Evolutionary conservation across 2,888 invertebrate genomes (phyloP).

Genomic region (Scaptomyza caliginosa): DNA sequence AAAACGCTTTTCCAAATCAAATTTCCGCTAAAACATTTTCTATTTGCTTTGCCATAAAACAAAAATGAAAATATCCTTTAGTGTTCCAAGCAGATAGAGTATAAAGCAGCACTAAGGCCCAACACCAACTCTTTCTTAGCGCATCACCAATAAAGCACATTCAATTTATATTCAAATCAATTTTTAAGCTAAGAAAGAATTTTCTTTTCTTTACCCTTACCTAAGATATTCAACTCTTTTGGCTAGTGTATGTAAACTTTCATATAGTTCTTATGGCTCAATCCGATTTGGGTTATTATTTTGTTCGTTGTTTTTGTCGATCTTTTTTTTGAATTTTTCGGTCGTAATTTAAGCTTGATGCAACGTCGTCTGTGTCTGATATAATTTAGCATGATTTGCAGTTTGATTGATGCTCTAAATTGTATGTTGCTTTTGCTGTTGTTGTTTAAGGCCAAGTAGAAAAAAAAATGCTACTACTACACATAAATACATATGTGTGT

Average conservation of each 20-base stretch:
- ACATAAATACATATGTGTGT: conserved; percentile 19
- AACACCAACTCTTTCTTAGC: conserved; percentile 8
- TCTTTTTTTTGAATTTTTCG: conserved; percentile 11
- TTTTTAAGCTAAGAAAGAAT: background rate
- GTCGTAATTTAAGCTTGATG: conserved; percentile 14
- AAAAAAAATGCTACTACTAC: conserved; percentile 13
- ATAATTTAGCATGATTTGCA: conserved; percentile 64
- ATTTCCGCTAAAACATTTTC: conserved; percentile 81
- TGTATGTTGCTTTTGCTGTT: conserved; percentile 4
- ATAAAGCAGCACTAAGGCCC: conserved; percentile 1
- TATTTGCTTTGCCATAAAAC: conserved; percentile 59
- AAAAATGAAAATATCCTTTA: conserved; percentile 47
- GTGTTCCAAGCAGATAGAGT: background rate
- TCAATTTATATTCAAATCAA: conserved; percentile 20
- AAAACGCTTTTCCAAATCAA: conserved; percentile 83
- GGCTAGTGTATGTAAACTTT: conserved; percentile 3
- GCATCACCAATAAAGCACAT: conserved; percentile 9
- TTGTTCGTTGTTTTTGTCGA: background rate
- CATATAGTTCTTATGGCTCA: background rate
- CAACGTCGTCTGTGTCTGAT: conserved; percentile 40
- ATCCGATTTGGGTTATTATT: conserved; percentile 15
- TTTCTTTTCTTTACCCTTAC: no score
- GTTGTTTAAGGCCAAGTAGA: conserved; percentile 25
- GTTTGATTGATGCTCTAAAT: conserved; percentile 66
- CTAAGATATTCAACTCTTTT: background rate